phyloP scores from a whole-genome alignment of 2,888 invertebrate genomes.

The Dasypolia templi region DNA sequence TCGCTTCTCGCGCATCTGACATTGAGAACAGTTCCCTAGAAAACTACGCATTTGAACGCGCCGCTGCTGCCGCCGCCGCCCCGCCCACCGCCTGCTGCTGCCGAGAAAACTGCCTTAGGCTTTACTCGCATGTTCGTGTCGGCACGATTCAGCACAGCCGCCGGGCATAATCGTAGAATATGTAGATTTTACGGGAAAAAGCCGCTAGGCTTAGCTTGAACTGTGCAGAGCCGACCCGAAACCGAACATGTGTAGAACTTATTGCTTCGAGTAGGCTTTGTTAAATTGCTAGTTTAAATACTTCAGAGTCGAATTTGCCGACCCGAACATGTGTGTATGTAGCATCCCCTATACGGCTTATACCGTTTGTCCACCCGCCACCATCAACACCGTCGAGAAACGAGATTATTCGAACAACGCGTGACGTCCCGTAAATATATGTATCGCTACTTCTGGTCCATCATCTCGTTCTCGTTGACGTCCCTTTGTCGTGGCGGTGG shows the following conservation, averaged over 20 bases:
- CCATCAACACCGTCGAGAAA: not conserved
- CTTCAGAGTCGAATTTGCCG: not conserved
- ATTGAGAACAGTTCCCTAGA: no score
- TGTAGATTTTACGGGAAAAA: no score
- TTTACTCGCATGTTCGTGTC: not conserved
- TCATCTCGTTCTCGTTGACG: not conserved
- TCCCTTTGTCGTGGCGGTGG: not conserved
- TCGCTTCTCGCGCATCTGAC: no score
- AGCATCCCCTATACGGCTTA: not conserved
- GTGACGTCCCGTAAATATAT: not conserved
- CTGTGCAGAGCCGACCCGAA: not conserved
- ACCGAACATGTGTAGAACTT: not conserved
- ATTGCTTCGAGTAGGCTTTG: not conserved
- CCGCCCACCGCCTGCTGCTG: no score
- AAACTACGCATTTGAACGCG: no score
- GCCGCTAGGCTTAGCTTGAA: not conserved
- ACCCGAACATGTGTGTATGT: not conserved
- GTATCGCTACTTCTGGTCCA: not conserved
- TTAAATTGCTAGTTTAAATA: not conserved
- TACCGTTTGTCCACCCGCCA: not conserved
- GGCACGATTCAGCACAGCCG: not conserved
- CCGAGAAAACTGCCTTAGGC: no score
- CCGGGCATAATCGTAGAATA: no score
- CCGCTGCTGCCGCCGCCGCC: no score
- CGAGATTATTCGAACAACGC: no score